A percentile compares a stretch with the other conserved stretches of the same genome.
Conservation (phyloP, 2,113 vertebrate genomes). For the Dicaeum eximium region DNA sequence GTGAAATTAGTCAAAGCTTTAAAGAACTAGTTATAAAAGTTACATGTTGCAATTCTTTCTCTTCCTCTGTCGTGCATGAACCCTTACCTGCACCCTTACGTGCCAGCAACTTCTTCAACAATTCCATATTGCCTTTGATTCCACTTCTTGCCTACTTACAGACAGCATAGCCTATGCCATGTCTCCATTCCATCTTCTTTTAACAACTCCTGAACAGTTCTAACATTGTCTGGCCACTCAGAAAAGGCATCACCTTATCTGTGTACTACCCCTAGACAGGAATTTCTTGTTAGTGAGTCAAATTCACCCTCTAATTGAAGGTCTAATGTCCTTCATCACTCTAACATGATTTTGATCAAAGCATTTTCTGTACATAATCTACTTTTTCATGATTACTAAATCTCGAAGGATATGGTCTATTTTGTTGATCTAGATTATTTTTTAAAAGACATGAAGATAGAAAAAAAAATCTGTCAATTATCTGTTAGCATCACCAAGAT, state of each 20-base stretch:
- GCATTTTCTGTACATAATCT: background rate
- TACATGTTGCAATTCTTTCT: background rate
- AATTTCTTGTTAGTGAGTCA: background rate
- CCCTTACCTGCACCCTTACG: background rate
- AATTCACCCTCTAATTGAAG: background rate
- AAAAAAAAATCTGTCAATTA: background rate
- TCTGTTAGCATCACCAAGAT: background rate
- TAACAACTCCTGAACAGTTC: background rate
- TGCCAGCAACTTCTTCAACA: background rate
- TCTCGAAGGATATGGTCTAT: background rate
- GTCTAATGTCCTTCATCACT: background rate
- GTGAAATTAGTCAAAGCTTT: background rate
- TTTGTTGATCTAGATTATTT: background rate
- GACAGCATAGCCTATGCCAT: background rate
- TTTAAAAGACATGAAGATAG: background rate
- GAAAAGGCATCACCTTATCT: background rate
- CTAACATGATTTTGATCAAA: background rate
- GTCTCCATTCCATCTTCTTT: background rate
- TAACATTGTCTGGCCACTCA: background rate
- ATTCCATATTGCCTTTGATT: background rate
- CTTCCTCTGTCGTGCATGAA: background rate
- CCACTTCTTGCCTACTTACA: background rate
- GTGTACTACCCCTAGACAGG: background rate
- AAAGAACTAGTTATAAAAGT: background rate
- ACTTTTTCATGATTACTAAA: background rate